Evolutionary conservation across 2,888 invertebrate genomes (phyloP).

Genomic region (Rhingia campestris): DNA sequence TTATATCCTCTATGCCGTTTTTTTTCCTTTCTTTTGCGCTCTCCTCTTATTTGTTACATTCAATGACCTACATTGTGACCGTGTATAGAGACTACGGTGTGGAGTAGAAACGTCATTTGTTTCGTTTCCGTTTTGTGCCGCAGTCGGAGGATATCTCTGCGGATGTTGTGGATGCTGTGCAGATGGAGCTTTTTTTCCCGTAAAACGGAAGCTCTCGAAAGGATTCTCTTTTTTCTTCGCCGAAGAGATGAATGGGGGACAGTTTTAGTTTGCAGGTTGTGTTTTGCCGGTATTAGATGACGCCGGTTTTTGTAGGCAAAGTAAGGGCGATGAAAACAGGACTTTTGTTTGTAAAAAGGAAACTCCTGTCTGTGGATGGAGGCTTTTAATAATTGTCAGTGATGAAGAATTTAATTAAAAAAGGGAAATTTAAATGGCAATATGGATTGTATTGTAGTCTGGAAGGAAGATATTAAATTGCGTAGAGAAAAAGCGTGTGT

Average conservation of each 20-base stretch:
- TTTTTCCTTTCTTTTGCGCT: slow-evolving; percentile 3
- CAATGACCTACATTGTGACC: slow-evolving; percentile 45
- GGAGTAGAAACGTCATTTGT: slow-evolving; percentile 54
- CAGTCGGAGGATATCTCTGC: slow-evolving; percentile 36
- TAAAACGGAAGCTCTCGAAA: slow-evolving; percentile 39
- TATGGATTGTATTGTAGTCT: too few relatives aligned
- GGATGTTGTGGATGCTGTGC: slow-evolving; percentile 63
- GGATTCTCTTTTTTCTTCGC: slow-evolving; percentile 36
- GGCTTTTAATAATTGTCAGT: not conserved
- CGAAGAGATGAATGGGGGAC: slow-evolving; percentile 39
- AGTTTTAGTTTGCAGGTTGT: slow-evolving; percentile 20
- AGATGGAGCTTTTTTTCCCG: slow-evolving; percentile 39
- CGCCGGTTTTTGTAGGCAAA: too few relatives aligned
- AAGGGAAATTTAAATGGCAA: too few relatives aligned
- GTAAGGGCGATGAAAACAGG: too few relatives aligned
- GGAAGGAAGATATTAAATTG: too few relatives aligned
- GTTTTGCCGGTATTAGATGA: slow-evolving; percentile 9
- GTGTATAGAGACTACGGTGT: not conserved
- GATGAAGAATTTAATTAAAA: not conserved
- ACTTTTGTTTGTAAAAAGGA: too few relatives aligned
- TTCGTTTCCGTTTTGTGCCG: slow-evolving; percentile 57
- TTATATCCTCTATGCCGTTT: not conserved
- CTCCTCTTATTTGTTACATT: slow-evolving; percentile 41
- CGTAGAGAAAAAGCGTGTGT: too few relatives aligned
- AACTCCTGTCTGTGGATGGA: not conserved